phyloP scores from a whole-genome alignment of 2,113 vertebrate genomes.

The Galbula dea region DNA sequence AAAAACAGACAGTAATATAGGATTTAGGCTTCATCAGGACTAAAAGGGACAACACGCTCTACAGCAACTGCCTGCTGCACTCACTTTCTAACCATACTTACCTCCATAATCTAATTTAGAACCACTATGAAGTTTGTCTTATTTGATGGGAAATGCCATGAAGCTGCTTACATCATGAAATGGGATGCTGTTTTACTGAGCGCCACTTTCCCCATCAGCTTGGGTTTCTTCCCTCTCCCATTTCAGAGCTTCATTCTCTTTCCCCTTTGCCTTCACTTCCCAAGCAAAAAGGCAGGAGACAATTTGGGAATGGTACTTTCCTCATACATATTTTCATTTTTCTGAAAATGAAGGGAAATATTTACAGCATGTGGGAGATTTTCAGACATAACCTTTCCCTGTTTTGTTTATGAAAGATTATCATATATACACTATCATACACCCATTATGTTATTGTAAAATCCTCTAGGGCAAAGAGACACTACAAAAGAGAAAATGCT shows the following conservation, averaged over 20 bases:
- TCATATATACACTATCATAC: background rate
- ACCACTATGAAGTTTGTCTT: constrained; percentile 57
- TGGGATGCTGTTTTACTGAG: background rate
- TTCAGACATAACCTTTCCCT: background rate
- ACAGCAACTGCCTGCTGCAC: background rate
- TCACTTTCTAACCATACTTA: constrained; percentile 40
- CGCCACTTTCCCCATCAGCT: constrained; percentile 24
- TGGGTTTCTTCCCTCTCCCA: background rate
- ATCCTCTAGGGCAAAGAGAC: background rate
- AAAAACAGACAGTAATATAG: constrained; percentile 7
- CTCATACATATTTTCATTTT: background rate
- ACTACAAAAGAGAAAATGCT: background rate
- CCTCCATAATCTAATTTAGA: constrained; percentile 44
- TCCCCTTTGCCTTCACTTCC: background rate
- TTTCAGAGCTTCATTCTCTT: background rate
- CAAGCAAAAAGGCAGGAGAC: background rate
- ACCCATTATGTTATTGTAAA: rapidly evolving
- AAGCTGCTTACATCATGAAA: constrained; percentile 30
- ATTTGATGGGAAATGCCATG: constrained; percentile 52
- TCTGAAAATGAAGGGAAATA: background rate
- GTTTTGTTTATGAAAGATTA: background rate
- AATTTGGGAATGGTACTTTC: background rate
- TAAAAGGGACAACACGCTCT: constrained; percentile 10
- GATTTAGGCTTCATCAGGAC: constrained; percentile 28
- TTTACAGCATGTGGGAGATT: background rate